These are phyloP conservation scores for Rallus crepitans DNA, from an alignment of 2,797 vertebrate genomes.

Conservation along the genomic window DNA sequence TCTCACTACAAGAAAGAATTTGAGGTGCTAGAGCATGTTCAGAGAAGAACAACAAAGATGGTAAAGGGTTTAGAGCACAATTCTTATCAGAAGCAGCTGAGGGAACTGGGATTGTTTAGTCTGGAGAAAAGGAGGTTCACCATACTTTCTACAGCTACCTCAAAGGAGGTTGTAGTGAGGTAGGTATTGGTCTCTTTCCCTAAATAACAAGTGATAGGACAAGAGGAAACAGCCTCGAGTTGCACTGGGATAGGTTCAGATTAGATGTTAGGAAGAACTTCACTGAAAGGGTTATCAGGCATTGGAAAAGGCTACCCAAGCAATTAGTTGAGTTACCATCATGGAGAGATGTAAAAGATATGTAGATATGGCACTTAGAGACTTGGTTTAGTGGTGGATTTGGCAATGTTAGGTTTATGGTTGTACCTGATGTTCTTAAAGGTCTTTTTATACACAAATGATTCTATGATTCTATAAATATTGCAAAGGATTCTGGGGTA, in stretches of 20 bases:
- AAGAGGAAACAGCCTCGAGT: background rate
- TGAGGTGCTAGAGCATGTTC: background rate
- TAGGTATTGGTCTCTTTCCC: background rate
- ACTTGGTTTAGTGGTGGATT: too few species aligned
- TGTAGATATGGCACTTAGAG: too few species aligned
- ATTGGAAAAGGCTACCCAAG: too few species aligned
- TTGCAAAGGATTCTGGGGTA: background rate
- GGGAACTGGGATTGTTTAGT: too few species aligned
- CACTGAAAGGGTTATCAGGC: too few species aligned
- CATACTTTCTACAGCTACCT: background rate
- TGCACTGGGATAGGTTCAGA: background rate
- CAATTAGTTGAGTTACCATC: too few species aligned
- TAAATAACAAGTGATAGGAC: background rate
- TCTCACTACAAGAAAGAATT: background rate
- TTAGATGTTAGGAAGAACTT: too few species aligned
- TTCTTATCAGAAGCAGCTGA: background rate
- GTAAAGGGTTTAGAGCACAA: background rate
- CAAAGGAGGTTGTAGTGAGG: background rate
- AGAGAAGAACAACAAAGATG: background rate
- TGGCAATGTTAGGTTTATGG: too few species aligned
- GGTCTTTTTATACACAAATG: background rate
- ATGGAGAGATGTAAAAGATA: too few species aligned
- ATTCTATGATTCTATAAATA: background rate
- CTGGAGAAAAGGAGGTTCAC: too few species aligned
- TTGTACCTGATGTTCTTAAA: background rate